Evolutionary conservation across 2,113 vertebrate genomes (phyloP).

Genomic region (Riparia riparia): DNA sequence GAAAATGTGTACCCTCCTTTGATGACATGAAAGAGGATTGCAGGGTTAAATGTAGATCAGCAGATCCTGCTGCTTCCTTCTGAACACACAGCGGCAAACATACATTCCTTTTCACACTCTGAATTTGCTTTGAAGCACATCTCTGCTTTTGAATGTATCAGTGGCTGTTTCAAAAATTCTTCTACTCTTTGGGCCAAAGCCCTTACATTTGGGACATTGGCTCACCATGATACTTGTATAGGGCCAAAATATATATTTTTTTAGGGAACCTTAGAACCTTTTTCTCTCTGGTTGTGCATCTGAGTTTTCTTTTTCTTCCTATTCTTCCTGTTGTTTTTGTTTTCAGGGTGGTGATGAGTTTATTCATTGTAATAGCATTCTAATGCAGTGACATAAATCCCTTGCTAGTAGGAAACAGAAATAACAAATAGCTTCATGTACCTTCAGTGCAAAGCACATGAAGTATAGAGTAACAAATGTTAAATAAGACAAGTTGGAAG

Average conservation of each 20-base stretch:
- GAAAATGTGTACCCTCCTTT: not conserved
- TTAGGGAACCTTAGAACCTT: not conserved
- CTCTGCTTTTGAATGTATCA: not conserved
- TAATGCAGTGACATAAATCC: slow-evolving; percentile 33
- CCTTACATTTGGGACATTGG: not conserved
- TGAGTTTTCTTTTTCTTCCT: slow-evolving; percentile 14
- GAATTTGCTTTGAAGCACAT: slow-evolving; percentile 30
- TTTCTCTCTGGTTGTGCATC: not conserved
- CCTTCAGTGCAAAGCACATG: not conserved
- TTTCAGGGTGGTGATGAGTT: slow-evolving; percentile 28
- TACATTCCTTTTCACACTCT: not conserved
- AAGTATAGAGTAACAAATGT: not conserved
- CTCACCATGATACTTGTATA: not conserved
- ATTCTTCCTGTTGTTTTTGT: slow-evolving; percentile 12
- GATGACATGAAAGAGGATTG: not conserved
- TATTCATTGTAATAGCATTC: slow-evolving; percentile 17
- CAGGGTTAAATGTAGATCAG: not conserved
- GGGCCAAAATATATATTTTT: not conserved
- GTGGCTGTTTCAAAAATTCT: not conserved
- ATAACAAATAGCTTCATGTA: not conserved
- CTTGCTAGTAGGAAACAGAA: slow-evolving; percentile 22
- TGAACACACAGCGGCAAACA: not conserved
- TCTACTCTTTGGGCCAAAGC: not conserved
- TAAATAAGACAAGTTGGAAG: not conserved
- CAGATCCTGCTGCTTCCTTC: not conserved